These are phyloP conservation scores for Zaprionus gabonicus DNA, from an alignment of 1,140 invertebrate genomes.

Conservation along the genomic window DNA sequence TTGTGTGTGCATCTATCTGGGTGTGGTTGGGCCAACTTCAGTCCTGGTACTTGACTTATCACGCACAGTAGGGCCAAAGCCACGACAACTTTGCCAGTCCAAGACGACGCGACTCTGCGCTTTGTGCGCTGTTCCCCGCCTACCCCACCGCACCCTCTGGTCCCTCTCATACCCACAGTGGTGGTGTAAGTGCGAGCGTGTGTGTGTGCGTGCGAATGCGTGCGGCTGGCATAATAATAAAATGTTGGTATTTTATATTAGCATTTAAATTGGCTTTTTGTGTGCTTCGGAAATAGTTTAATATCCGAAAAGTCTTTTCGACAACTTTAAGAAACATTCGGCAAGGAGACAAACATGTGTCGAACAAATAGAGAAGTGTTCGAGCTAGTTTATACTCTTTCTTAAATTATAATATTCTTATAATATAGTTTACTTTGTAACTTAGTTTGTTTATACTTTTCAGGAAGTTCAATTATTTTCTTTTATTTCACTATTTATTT, in stretches of 20 bases:
- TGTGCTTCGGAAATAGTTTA: conserved; percentile 82
- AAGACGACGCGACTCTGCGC: conserved; percentile 54
- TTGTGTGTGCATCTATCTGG: background rate
- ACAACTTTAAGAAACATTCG: conserved; percentile 61
- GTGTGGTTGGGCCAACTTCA: conserved; percentile 63
- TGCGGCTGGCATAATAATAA: conserved; percentile 82
- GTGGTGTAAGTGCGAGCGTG: conserved; percentile 7
- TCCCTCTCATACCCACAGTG: background rate
- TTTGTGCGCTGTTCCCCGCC: conserved; percentile 30
- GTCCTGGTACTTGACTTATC: conserved; percentile 73
- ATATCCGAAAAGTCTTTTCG: conserved; percentile 71
- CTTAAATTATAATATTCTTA: too few species aligned
- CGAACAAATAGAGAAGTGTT: conserved; percentile 56
- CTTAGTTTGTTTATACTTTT: too few species aligned
- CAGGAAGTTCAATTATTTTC: too few species aligned
- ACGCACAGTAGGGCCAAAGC: conserved; percentile 67
- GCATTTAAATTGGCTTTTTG: conserved; percentile 84
- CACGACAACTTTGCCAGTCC: conserved; percentile 57
- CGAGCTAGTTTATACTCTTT: too few species aligned
- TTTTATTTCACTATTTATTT: too few species aligned
- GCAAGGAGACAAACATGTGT: conserved; percentile 1
- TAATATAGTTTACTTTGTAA: too few species aligned
- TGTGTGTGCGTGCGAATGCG: conserved; percentile 46
- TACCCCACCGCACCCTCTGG: background rate
- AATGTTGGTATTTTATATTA: conserved; percentile 84